A percentile compares a stretch with the other conserved stretches of the same genome.
phyloP scores from a whole-genome alignment of 2,113 vertebrate species.

The Salvelinus namaycush region DNA sequence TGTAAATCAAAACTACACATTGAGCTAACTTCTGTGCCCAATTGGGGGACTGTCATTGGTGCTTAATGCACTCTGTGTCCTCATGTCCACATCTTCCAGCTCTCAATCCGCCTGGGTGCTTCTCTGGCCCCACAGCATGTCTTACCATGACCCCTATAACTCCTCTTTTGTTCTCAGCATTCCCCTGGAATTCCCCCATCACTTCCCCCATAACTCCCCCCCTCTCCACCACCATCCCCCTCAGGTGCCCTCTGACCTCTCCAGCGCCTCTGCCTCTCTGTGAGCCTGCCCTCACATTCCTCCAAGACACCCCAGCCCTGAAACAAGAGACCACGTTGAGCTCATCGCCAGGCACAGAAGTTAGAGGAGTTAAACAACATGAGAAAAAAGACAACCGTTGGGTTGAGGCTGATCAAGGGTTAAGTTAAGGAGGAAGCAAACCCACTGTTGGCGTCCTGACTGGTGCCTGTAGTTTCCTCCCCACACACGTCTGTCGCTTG shows the following conservation, averaged over 20 bases:
- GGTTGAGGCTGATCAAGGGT: constrained; percentile 51
- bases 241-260: constrained; percentile 62
- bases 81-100: constrained; percentile 44
- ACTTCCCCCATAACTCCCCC: not conserved
- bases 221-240: not conserved
- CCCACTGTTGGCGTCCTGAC: constrained; percentile 38
- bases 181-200: constrained; percentile 32
- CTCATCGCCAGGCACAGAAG: constrained; percentile 66
- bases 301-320: constrained; percentile 44
- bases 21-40: not conserved
- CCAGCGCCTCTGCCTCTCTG: constrained; percentile 60
- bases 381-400: constrained; percentile 32
- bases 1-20: too few relatives aligned
- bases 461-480: constrained; percentile 52
- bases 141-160: constrained; percentile 63
- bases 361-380: constrained; percentile 58
- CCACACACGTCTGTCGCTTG: constrained; percentile 43
- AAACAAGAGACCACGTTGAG: constrained; percentile 69
- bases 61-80: constrained; percentile 42
- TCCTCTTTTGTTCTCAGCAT: constrained; percentile 65
- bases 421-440: constrained; percentile 60
- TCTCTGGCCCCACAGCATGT: constrained; percentile 45
- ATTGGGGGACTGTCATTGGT: not conserved
- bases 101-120: constrained; percentile 38
- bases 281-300: constrained; percentile 69